Conservation (phyloP, 2,797 vertebrate species). For the Eospalax fontanierii region DNA sequence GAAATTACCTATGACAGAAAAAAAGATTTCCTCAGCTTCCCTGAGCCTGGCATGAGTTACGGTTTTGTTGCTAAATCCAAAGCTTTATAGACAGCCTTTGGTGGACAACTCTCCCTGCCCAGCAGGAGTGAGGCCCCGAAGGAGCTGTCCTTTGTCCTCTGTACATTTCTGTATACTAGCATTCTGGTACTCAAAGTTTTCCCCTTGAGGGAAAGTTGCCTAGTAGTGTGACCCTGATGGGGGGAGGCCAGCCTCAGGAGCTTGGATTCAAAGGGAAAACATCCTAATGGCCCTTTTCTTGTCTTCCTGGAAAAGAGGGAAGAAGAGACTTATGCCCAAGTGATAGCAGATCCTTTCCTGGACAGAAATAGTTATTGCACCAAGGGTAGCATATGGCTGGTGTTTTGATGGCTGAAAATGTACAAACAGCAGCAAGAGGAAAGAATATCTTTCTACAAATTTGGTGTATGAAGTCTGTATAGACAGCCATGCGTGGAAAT, state of each 20-base stretch:
- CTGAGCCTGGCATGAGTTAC: background rate
- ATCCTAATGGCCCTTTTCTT: background rate
- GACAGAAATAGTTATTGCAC: conserved; percentile 60
- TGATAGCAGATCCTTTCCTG: conserved; percentile 41
- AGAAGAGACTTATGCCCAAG: background rate
- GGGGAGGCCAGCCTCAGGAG: background rate
- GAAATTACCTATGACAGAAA: background rate
- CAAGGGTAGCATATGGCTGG: background rate
- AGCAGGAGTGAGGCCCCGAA: background rate
- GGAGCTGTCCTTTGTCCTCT: background rate
- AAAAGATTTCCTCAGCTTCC: background rate
- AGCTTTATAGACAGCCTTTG: background rate
- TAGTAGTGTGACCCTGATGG: background rate
- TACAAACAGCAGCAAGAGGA: background rate
- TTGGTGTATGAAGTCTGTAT: background rate
- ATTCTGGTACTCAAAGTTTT: background rate
- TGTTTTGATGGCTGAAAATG: conserved; percentile 70
- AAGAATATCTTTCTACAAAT: background rate
- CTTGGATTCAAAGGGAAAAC: background rate
- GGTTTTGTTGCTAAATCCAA: background rate
- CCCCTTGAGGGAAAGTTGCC: background rate
- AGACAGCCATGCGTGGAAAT: background rate
- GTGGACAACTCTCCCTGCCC: background rate
- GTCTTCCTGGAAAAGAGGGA: background rate
- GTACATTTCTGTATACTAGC: background rate